Evolutionary conservation across 2,797 vertebrate species (phyloP).

Genomic region (Acrossocheilus fasciatus): DNA sequence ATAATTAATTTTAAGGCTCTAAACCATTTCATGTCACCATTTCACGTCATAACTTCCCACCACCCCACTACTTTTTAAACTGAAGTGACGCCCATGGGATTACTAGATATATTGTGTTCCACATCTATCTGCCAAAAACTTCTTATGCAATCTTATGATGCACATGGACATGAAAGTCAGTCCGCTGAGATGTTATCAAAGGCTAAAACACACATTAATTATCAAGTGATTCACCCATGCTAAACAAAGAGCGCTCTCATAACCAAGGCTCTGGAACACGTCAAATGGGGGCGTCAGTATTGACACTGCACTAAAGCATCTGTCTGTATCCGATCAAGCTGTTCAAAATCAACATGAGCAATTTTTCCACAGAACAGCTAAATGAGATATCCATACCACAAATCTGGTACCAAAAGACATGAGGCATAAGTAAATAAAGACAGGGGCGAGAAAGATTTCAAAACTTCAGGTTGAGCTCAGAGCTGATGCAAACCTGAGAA

Average conservation of each 20-base stretch:
- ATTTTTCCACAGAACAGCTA: not conserved
- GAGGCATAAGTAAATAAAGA: slow-evolving; percentile 50
- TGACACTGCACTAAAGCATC: slow-evolving; percentile 19
- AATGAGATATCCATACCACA: slow-evolving; percentile 8
- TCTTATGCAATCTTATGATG: slow-evolving; percentile 9
- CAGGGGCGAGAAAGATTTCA: slow-evolving; percentile 64
- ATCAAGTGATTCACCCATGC: slow-evolving; percentile 11
- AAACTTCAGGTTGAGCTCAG: slow-evolving; percentile 59
- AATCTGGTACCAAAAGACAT: slow-evolving; percentile 15
- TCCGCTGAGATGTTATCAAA: slow-evolving; percentile 17
- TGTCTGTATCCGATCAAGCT: slow-evolving; percentile 19
- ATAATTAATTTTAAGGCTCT: not conserved
- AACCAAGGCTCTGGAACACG: not conserved
- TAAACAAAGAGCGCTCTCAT: slow-evolving; percentile 18
- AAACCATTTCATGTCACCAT: not conserved
- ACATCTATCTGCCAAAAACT: not conserved
- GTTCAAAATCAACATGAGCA: slow-evolving; percentile 7
- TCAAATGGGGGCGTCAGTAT: slow-evolving; percentile 13
- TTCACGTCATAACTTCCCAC: not conserved
- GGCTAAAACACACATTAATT: slow-evolving; percentile 19
- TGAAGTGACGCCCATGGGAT: not conserved
- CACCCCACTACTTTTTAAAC: not conserved
- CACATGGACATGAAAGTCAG: slow-evolving; percentile 10
- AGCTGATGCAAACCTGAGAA: slow-evolving; percentile 73
- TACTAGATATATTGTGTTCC: not conserved